Base-by-base conservation (phyloP, 1,140 invertebrate species). In the Mercenaria mercenaria region DNA sequence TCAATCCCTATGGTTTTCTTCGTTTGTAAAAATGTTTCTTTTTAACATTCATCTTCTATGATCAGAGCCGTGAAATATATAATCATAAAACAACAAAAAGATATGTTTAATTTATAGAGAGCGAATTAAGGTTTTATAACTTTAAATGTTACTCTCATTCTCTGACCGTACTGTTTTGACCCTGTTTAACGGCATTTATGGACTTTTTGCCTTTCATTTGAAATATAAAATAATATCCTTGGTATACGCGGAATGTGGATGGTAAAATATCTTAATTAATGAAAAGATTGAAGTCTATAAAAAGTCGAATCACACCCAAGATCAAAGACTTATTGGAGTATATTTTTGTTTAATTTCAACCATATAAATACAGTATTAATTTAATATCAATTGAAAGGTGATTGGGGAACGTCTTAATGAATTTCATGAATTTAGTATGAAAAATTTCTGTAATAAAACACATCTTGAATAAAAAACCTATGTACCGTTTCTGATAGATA, bases 131-230 rank as follows among this genome's bases (percentile, higher is more conserved):
- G 41, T 72, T 80, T 88, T 47, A 69, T 81, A 41, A 8, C 47
- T 34, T 50, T 72, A 67, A 80, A 81, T 52, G n/a, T 29, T 88
- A 72, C 77, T n/a, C 11, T 69, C n/a, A 26, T 47, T 52, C 41
- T 26, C 26, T 67, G 50, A 43, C 59, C 59, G 86, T 56, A 88
- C 86, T 52, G n/a, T 26, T 26, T 18, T 81, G 86, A 88, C 76
- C 86, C 61, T 80, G 43, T 88, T 88, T 88, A 88, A 88, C 86
- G 86, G 86, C 77, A 81, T 81, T 81, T 88, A 67, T 69, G 32
- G 32, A 72, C 32, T 50, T 79, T 69, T 52, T 59, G 52, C 59
- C 86, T 81, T 88, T 88, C 86, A 88, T 64, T 88, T 88, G 20
- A 52, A 81, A 88, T 41, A 77, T 81, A 84, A 88, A 88, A 88